Base-by-base conservation (phyloP, 2,113 vertebrate genomes). In the Vulpes ferrilata region DNA sequence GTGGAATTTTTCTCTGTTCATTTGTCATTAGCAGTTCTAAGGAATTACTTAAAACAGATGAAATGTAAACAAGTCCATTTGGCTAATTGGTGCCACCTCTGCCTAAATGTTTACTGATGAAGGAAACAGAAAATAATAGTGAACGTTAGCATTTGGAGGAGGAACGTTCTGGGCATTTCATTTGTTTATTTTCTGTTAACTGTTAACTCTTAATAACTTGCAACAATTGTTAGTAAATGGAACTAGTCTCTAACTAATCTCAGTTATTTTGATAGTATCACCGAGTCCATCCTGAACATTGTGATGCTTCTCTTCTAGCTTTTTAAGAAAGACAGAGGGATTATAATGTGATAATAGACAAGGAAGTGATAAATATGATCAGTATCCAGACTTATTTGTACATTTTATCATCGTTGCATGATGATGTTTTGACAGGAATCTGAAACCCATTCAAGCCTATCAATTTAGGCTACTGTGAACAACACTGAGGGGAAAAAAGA, bases 11-110 rank as follows among this genome's bases (percentile, higher is more conserved):
- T 64, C 43, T 80, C 22, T 79, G 30, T 32, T 88, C 22, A 55
- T 38, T 93, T 94, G 93, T 76, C 23, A 48, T 83, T 78, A 92
- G 27, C 27, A 16, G 53, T 53, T 92, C 16, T 62, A 51, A 57
- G 64, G 16, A 69, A 93, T 90, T 88, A 51, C 60, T 93, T 90
- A 25, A 91, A 81, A 55, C 55, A 83, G 32, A 10, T 88, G 82
- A 91, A 90, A 80, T 67, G 55, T 38, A 38, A 6, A 86, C 27
- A n/a, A 62, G 25, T 82, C 71, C 9, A 43, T 92, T 71, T 93
- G 86, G 13, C 38, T 79, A 27, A 62, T 51, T 78, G 55, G 64
- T 48, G 48, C 65, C 17, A 13, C 73, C 64, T 80, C 51, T 60
- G 23, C 32, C 65, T 30, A 65, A 67, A n/a, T 74, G 11, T 94